A percentile compares a stretch with the other conserved stretches of the same genome.
These are phyloP conservation scores for Cantharis rustica DNA, from an alignment of 2,888 invertebrate genomes.

Conservation along the genomic window DNA sequence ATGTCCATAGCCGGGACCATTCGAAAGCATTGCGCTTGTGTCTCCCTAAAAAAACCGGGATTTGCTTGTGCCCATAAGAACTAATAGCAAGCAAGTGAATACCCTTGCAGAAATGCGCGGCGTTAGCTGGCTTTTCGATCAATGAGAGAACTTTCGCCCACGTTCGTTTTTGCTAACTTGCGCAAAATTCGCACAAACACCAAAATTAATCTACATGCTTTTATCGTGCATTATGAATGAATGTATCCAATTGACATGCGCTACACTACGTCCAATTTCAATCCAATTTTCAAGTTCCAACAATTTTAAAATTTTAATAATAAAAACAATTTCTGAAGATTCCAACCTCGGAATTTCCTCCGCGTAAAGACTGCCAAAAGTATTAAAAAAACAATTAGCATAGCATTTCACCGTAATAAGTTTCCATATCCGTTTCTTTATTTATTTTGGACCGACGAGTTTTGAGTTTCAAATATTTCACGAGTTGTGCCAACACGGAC, in stretches of 20 bases:
- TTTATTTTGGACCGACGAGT: too few relatives aligned
- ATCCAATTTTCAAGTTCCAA: neutral
- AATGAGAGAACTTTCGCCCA: constrained; percentile 20
- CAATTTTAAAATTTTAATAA: neutral
- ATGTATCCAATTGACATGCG: constrained; percentile 1
- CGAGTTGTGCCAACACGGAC: too few relatives aligned
- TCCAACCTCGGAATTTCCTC: too few relatives aligned
- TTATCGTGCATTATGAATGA: constrained; percentile 8
- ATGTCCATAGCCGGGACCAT: constrained; percentile 10
- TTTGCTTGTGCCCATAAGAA: constrained; percentile 6
- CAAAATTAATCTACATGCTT: constrained; percentile 10
- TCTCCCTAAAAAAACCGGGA: constrained; percentile 12
- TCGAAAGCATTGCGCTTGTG: constrained; percentile 21
- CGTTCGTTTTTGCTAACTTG: constrained; percentile 5
- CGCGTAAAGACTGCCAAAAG: too few relatives aligned
- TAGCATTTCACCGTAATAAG: too few relatives aligned
- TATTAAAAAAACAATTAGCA: too few relatives aligned
- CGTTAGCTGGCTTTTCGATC: constrained; percentile 16
- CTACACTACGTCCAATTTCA: neutral
- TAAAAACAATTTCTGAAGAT: too few relatives aligned
- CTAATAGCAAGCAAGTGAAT: constrained; percentile 8
- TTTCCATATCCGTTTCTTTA: too few relatives aligned
- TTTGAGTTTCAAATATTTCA: too few relatives aligned
- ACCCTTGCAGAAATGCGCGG: neutral
- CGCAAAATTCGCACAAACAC: constrained; percentile 6